Percentiles rank a stretch among this genome's conserved stretches.
These are phyloP conservation scores for Abrostola tripartita DNA, from an alignment of 2,888 invertebrate genomes.

Conservation along the genomic window DNA sequence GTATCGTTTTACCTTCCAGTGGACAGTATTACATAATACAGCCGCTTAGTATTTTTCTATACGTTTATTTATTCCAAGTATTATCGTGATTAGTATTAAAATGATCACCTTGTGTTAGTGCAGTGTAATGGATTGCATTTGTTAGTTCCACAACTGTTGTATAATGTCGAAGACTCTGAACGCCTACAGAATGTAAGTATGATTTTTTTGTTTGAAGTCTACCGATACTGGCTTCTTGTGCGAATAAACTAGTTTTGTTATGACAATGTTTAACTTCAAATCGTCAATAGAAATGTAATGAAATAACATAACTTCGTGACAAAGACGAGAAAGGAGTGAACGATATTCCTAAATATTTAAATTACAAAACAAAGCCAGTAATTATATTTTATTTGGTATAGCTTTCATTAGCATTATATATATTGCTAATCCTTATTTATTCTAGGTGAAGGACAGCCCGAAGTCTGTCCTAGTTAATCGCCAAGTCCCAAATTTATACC, in stretches of 20 bases:
- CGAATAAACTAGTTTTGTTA: background rate
- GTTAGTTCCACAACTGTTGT: constrained; percentile 65
- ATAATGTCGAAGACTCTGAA: constrained; percentile 96
- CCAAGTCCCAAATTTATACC: no score
- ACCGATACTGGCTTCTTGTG: constrained; percentile 8
- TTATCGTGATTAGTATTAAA: constrained; percentile 50
- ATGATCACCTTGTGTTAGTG: constrained; percentile 65
- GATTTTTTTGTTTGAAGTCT: constrained; percentile 25
- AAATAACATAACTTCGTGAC: no score
- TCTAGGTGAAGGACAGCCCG: no score
- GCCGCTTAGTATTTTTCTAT: constrained; percentile 64
- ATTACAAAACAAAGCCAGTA: no score
- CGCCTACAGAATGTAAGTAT: constrained; percentile 96
- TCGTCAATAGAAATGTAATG: no score
- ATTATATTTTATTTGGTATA: no score
- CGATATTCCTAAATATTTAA: no score
- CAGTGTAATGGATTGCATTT: constrained; percentile 76
- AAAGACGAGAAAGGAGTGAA: no score
- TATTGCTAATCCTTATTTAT: no score
- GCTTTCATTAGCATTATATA: no score
- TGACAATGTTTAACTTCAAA: no score
- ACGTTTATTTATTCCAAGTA: constrained; percentile 60
- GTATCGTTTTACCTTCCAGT: constrained; percentile 54
- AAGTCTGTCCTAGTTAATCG: no score
- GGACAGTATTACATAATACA: constrained; percentile 59